These are phyloP conservation scores for Ornithoptera priamus DNA, from an alignment of 2,888 invertebrate species.

Conservation along the genomic window DNA sequence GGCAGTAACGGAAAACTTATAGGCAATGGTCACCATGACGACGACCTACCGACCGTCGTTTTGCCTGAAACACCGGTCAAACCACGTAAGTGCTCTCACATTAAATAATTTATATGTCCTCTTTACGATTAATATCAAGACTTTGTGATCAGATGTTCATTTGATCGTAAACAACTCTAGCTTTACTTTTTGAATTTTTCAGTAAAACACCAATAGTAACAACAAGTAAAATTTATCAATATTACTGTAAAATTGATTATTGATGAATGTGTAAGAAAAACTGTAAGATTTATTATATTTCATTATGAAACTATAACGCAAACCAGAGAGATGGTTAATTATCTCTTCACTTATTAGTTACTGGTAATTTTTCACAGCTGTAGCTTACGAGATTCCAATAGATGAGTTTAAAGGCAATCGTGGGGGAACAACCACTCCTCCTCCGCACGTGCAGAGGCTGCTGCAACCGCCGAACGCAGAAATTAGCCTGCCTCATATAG, in stretches of 20 bases:
- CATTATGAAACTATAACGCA: too few species aligned
- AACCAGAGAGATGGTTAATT: too few species aligned
- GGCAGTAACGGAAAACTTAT: slow-evolving; percentile 43
- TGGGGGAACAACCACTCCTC: slow-evolving; percentile 81
- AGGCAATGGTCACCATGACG: slow-evolving; percentile 44
- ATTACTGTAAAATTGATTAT: too few species aligned
- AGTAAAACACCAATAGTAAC: too few species aligned
- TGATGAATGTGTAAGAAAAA: too few species aligned
- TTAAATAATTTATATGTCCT: neutral
- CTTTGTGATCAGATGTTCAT: too few species aligned
- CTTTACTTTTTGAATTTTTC: too few species aligned
- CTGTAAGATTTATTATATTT: too few species aligned
- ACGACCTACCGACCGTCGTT: slow-evolving; percentile 64
- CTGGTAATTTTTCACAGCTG: slow-evolving; percentile 51
- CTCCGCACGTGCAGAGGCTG: slow-evolving; percentile 83
- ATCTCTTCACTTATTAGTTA: too few species aligned
- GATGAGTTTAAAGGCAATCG: slow-evolving; percentile 66
- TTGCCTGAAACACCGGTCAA: slow-evolving; percentile 70
- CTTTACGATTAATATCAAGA: too few species aligned
- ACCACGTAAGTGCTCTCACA: slow-evolving; percentile 51
- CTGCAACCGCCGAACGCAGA: slow-evolving; percentile 81
- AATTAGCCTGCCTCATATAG: slow-evolving; percentile 82
- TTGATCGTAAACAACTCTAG: too few species aligned
- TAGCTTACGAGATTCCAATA: slow-evolving; percentile 82
- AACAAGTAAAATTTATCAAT: too few species aligned